These are phyloP conservation scores for Molossus alvarezi DNA, from an alignment of 2,797 vertebrate genomes.

Conservation along the genomic window DNA sequence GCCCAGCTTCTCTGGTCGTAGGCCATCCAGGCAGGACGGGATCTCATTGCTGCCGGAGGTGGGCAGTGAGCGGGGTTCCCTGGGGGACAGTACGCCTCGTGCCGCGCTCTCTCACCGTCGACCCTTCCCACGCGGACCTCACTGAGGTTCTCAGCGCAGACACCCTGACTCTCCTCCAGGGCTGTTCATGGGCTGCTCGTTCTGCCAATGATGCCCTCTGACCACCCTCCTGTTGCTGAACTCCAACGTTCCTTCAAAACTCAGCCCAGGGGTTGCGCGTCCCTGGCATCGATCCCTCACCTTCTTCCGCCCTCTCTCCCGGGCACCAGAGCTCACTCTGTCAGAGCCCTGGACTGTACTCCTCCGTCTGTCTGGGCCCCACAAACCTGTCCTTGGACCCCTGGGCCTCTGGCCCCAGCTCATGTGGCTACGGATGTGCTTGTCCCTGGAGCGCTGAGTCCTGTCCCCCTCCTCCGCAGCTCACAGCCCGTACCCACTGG, in stretches of 20 bases:
- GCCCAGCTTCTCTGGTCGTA: background rate
- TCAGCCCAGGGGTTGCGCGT: no score
- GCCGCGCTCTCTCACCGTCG: fast-evolving
- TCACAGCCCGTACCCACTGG: background rate
- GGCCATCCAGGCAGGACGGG: background rate
- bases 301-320: no score
- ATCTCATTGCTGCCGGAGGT: background rate
- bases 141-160: background rate
- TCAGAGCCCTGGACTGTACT: background rate
- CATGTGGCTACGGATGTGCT: fast-evolving
- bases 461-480: no score
- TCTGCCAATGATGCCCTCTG: background rate
- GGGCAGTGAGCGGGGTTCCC: background rate
- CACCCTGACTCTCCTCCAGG: fast-evolving
- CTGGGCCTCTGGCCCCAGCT: fast-evolving
- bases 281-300: background rate
- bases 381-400: background rate
- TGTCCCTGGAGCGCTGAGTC: fast-evolving
- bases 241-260: background rate
- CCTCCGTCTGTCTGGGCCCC: background rate
- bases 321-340: no score
- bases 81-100: no score
- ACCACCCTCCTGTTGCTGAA: background rate
- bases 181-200: no score
- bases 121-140: fast-evolving